Base-by-base conservation (phyloP, 1,140 invertebrate genomes). In the Achroia grisella region DNA sequence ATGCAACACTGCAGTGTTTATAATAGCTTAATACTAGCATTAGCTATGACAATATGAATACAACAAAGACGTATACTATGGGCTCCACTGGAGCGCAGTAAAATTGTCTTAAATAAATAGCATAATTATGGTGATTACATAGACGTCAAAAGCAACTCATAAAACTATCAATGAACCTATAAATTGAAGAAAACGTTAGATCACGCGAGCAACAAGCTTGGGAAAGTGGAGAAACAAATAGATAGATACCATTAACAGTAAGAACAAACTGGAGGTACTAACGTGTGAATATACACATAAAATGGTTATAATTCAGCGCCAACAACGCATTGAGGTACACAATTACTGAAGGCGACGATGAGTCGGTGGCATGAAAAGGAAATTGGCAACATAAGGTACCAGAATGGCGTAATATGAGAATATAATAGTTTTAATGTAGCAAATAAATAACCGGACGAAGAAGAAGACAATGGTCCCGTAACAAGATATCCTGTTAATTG, bases 401-500 rank as follows among this genome's bases (percentile, higher is more conserved):
- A 45, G 46, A 23, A 23, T 51, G 36, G 35, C 43, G 68, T 70
- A 63, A 69, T 61, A 64, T 64, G 55, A 64, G 62, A 72, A 73
- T 62, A 78, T 73, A 75, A 75, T 80, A 79, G 67, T 75, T 74
- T 69, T 78, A 78, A 74, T 72, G 65, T 71, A 60, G 70, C 63
- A 75, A 68, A 80, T 84, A 80, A 82, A 84, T 80, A 80, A 75
- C 65, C 48, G 53, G 59, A 52, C 60, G 57, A 50, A 60, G 58
- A 63, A 58, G 64, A 68, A 80, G 70, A 84, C 78, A 82, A 84
- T 84, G 71, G 62, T 72, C 46, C 51, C 48, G 75, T 79, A 73
- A 79, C 69, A 63, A 70, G 69, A 80, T 80, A 62, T 71, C 53
- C 64, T 71, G 74, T 75, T 76, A 79, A 80, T 80, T 79, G 71